Percentiles rank a stretch among this genome's conserved stretches.
Evolutionary conservation across 2,113 vertebrate species (phyloP).

Genomic region (Seriola aureovittata): DNA sequence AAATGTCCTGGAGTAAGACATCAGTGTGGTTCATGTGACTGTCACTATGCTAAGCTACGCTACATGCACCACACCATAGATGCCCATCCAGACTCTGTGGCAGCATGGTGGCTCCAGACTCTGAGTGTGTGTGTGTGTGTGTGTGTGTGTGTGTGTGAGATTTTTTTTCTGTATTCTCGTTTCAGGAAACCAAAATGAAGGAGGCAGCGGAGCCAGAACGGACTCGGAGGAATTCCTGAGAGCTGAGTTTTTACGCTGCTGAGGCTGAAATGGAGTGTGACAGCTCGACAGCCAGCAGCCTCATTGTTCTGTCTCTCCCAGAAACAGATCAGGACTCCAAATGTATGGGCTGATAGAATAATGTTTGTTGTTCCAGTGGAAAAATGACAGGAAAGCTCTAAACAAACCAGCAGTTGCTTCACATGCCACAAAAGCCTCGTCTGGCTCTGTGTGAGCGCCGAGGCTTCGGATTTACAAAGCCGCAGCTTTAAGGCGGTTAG

Average conservation of each 20-base stretch:
- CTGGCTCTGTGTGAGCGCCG: conserved; percentile 30
- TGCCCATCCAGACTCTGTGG: conserved; percentile 43
- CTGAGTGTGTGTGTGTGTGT: conserved; percentile 39
- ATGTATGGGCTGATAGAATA: conserved; percentile 30
- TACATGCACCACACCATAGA: neutral
- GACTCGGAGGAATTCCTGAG: conserved; percentile 43
- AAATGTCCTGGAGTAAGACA: too few species aligned
- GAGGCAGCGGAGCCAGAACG: conserved; percentile 30
- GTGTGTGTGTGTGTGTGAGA: conserved; percentile 15
- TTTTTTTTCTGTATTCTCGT: conserved; percentile 26
- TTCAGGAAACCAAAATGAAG: conserved; percentile 56
- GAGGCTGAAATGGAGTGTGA: conserved; percentile 62
- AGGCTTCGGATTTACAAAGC: conserved; percentile 51
- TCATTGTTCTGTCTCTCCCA: conserved; percentile 51
- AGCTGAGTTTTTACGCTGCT: conserved; percentile 23
- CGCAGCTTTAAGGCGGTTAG: conserved; percentile 49
- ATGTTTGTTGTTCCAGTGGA: conserved; percentile 60
- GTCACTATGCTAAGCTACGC: too few species aligned
- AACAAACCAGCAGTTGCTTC: conserved; percentile 66
- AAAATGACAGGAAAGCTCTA: conserved; percentile 50
- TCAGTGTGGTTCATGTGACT: too few species aligned
- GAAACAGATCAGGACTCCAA: conserved; percentile 5
- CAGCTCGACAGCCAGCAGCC: conserved; percentile 29
- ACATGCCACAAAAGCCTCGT: conserved; percentile 58
- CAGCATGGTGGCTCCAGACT: conserved; percentile 51